Evolutionary conservation across 2,888 invertebrate genomes (phyloP), one percentile per base, ranked within the genome.

Genomic region (Abrostola triplasia): DNA sequence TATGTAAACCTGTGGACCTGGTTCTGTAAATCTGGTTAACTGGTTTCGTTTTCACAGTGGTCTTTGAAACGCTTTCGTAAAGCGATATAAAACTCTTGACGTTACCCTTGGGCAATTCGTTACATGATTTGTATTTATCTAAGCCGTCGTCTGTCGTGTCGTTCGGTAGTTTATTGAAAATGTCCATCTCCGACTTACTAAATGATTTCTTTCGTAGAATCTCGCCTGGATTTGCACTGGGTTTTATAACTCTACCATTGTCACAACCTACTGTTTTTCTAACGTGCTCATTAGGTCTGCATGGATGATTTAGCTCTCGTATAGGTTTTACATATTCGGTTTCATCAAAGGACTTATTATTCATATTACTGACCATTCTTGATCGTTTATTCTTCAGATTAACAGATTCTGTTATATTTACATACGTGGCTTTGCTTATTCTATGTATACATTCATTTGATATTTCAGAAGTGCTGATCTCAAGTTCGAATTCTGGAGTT

Each of bases 181-280:
- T 92, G 63, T 94, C 94, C 93, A 92, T 93, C 85, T 94, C 94
- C 35, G 94, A 94, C 81, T 90, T 94, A 71, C 94, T 94, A n/a
- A 91, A 88, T 10, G 90, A 90, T 53, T 87, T 86, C 77, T 87
- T 91, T 6, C 87, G 83, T n/a, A 91, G 77, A 59, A 73, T 62
- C 36, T 81, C 81, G 5, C 56, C 47, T 51, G 64, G 68, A 10
- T 38, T 60, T 51, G 7, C 47, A 36, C 5, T 59, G 24, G 40
- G 24, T 55, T 80, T 70, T 59, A 61, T 79, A 59, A 80, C 80
- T 35, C 76, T 80, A 51, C 79, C 82, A 6, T 77, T 73, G 53
- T 84, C 79, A 67, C 77, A 79, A 13, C 79, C 70, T 49, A 74
- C 65, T 55, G 24, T 24, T 24, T 73, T 84, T 51, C 75, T 80